These are phyloP conservation scores for Callithrix jacchus DNA, from an alignment of 2,113 vertebrate genomes.

Conservation along the genomic window DNA sequence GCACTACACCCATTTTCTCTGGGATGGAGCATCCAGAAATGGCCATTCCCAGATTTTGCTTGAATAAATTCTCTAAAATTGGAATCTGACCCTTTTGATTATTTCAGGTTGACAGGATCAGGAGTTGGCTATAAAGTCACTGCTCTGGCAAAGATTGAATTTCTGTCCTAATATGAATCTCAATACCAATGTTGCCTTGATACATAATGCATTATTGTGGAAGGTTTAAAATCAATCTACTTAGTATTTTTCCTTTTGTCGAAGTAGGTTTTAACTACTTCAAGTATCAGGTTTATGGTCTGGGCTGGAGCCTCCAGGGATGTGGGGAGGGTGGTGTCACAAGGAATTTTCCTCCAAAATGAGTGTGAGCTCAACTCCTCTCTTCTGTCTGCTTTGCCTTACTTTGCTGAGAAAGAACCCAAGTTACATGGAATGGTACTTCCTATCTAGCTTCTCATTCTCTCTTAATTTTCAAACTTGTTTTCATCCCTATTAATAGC, in stretches of 20 bases:
- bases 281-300: not conserved
- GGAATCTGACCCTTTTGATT: not conserved
- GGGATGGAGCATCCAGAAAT: not conserved
- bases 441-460: not conserved
- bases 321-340: not conserved
- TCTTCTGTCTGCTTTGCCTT: not conserved
- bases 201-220: not conserved
- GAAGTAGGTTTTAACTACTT: not conserved
- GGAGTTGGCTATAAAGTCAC: not conserved
- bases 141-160: not conserved
- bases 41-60: not conserved
- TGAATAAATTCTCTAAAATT: not conserved
- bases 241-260: not conserved
- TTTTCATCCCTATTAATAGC: not conserved
- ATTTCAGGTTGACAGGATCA: not conserved
- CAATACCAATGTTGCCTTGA: not conserved
- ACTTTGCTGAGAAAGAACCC: not conserved
- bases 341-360: slow-evolving; percentile 2
- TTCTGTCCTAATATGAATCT: not conserved
- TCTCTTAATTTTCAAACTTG: not conserved
- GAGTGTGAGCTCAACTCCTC: not conserved
- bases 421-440: not conserved
- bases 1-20: not conserved
- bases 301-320: not conserved
- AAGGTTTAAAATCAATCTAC: not conserved